Base-by-base conservation (phyloP, 2,797 vertebrate species). In the Pangasius larnaudii region DNA sequence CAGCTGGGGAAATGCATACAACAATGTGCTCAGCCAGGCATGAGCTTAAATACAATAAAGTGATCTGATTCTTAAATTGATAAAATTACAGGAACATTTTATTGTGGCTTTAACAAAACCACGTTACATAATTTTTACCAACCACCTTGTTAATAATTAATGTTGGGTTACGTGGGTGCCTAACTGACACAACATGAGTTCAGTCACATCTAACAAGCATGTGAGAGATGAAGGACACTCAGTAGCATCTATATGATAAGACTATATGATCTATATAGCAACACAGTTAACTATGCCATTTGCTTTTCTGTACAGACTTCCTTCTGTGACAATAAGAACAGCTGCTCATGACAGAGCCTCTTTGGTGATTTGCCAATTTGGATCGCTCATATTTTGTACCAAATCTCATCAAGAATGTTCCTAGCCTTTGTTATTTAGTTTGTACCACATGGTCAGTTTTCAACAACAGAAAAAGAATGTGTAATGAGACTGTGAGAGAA, bases 401-500 rank as follows among this genome's bases (percentile, higher is more conserved):
- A 63, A 59, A 69, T 85, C 56, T 49, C 4, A 72, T 86, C 56
- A 86, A 75, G 67, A 63, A 82, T 7, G 13, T 61, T 42, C 46
- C 53, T 33, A 74, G 84, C 85, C 82, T 90, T 86, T 88, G 79
- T 85, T 56, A 85, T 87, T 42, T 79, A 85, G 82, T 87, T 88
- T 85, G 86, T 42, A 27, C 78, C 58, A 86, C 36, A 86, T 83
- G 69, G 80, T 79, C 49, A 79, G 46, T 74, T 87, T 86, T 85
- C 49, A 69, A 82, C 81, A 67, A 59, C 72, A 90, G 83, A 89
- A 88, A 88, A 65, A 51, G 56, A 72, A 61, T 86, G 53, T 88
- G 83, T 89, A 89, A 88, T 84, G 86, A 81, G 85, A 85, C 56
- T 82, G 78, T 85, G 79, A 51, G 79, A 67, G 89, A 87, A 72